Conservation (phyloP, 2,113 vertebrate genomes). For the Tragelaphus buxtoni region DNA sequence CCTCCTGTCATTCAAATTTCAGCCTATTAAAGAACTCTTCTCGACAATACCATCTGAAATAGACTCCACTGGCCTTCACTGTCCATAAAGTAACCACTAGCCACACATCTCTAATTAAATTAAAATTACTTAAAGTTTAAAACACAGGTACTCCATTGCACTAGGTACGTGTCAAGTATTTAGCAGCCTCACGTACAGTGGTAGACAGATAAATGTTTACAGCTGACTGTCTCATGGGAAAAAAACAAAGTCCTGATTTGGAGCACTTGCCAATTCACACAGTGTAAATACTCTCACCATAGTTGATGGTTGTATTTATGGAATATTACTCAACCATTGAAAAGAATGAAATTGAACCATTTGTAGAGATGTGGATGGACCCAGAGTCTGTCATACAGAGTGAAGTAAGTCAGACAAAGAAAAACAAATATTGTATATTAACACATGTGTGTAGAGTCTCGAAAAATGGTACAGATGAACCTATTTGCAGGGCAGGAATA, state of each 20-base stretch:
- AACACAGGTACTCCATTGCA: neutral
- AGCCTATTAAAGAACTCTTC: neutral
- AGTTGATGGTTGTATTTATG: neutral
- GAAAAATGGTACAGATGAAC: neutral
- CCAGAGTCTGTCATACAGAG: neutral
- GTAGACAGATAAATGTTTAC: neutral
- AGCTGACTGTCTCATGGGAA: neutral
- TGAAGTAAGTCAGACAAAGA: neutral
- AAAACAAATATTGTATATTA: neutral
- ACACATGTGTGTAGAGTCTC: neutral
- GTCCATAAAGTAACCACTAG: neutral
- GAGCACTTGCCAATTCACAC: neutral
- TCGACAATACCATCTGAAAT: neutral
- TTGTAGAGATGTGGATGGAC: neutral
- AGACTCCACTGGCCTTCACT: neutral
- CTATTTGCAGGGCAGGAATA: neutral
- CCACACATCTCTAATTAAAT: neutral
- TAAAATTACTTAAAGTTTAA: neutral
- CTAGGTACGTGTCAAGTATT: neutral
- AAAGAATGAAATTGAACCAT: neutral
- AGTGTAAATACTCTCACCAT: neutral
- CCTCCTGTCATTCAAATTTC: neutral
- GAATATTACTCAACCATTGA: neutral
- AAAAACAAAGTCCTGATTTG: neutral
- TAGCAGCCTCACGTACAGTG: fast-evolving